These are phyloP conservation scores for Sebastes kiyomatsui DNA, from an alignment of 2,797 vertebrate species.

Conservation along the genomic window DNA sequence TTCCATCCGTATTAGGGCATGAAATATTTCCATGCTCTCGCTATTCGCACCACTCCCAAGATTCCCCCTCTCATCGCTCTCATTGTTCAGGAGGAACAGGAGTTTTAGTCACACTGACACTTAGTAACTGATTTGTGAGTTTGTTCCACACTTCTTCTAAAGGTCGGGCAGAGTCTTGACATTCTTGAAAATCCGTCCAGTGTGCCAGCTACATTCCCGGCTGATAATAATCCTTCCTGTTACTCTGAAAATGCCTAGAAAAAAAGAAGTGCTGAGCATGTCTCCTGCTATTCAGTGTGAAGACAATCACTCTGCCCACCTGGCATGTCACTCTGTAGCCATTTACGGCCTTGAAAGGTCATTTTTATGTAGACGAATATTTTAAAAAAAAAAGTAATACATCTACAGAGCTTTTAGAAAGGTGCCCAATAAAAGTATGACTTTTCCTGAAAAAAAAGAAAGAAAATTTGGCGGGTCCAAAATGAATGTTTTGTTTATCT, in stretches of 20 bases:
- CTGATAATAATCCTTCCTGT: constrained; percentile 57
- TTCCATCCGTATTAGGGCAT: constrained; percentile 44
- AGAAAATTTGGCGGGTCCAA: fast-evolving
- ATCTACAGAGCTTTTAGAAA: neutral
- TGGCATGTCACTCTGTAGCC: neutral
- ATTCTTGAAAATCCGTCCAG: constrained; percentile 64
- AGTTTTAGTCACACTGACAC: constrained; percentile 54
- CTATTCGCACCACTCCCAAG: constrained; percentile 52
- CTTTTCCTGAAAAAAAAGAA: no score
- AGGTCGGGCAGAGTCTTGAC: constrained; percentile 61
- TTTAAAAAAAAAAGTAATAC: neutral
- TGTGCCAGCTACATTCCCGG: constrained; percentile 55
- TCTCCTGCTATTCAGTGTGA: constrained; percentile 8
- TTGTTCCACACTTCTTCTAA: constrained; percentile 60
- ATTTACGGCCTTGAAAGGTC: constrained; percentile 5
- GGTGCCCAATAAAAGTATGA: neutral
- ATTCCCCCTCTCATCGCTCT: constrained; percentile 50
- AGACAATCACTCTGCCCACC: constrained; percentile 20
- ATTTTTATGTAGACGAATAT: neutral
- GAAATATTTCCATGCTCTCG: constrained; percentile 56
- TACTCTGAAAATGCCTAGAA: constrained; percentile 32
- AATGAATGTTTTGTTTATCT: neutral
- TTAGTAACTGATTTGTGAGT: constrained; percentile 68
- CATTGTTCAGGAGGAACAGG: constrained; percentile 51
- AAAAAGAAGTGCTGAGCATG: constrained; percentile 29